Conservation (phyloP, 2,113 vertebrate genomes). For the Myodes glareolus region DNA sequence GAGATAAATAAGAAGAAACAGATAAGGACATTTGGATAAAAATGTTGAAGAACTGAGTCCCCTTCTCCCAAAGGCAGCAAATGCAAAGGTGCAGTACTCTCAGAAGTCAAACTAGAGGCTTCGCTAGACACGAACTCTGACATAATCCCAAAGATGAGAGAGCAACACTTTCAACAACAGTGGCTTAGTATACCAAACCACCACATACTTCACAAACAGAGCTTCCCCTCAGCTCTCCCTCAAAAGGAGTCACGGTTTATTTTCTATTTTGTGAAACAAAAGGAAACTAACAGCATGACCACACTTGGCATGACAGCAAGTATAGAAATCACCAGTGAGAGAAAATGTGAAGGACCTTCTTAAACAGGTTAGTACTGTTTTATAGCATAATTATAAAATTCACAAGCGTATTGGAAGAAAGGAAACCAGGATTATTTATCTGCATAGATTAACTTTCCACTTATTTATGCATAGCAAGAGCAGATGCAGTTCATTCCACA, state of each 20-base stretch:
- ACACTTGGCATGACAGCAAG: neutral
- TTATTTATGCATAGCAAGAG: neutral
- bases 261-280: slow-evolving; percentile 50
- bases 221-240: neutral
- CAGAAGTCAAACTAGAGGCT: neutral
- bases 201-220: neutral
- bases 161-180: neutral
- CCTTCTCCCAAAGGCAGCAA: neutral
- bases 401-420: neutral
- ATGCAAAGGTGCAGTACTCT: neutral
- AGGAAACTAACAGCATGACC: neutral
- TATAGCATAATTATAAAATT: slow-evolving; percentile 38
- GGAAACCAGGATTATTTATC: neutral
- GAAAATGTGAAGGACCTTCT: neutral
- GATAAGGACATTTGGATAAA: too few species aligned
- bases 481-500: neutral
- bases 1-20: too few species aligned
- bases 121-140: neutral
- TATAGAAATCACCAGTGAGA: neutral
- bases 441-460: slow-evolving; percentile 31
- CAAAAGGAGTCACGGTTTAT: slow-evolving; percentile 25
- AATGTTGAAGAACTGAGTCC: too few species aligned
- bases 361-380: slow-evolving; percentile 11
- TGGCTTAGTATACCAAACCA: neutral
- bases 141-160: neutral